Percentiles rank a stretch among this genome's conserved stretches.
phyloP scores from a whole-genome alignment of 2,797 vertebrate species.

The Propithecus deckenii region DNA sequence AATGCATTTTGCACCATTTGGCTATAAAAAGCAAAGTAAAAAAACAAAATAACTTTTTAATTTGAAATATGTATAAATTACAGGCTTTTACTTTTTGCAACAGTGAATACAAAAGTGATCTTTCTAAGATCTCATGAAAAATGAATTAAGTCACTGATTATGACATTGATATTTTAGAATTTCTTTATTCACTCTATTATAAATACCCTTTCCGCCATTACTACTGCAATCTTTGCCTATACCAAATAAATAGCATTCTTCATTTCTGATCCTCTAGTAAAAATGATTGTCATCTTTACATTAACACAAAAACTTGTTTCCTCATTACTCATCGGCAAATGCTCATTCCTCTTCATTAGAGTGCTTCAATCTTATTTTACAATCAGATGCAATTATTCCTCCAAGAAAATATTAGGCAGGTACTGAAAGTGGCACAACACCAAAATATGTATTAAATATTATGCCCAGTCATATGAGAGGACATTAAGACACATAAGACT shows the following conservation, averaged over 20 bases:
- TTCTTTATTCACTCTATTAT: not conserved
- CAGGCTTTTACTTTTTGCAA: not conserved
- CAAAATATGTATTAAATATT: not conserved
- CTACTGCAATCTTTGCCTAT: not conserved
- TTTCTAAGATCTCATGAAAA: not conserved
- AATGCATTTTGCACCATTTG: slow-evolving; percentile 91
- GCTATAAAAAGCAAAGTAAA: slow-evolving; percentile 83
- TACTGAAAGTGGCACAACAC: not conserved
- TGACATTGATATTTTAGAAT: not conserved
- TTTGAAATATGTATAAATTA: not conserved
- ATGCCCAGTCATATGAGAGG: not conserved
- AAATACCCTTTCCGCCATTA: not conserved
- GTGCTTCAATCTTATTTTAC: not conserved
- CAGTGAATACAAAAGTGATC: not conserved
- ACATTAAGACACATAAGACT: not conserved
- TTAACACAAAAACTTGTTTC: not conserved
- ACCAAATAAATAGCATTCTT: not conserved
- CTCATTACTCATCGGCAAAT: not conserved
- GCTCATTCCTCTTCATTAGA: not conserved
- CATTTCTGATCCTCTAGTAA: not conserved
- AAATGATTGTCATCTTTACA: not conserved
- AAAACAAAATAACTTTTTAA: not conserved
- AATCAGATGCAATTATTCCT: not conserved
- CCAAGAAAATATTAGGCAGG: not conserved
- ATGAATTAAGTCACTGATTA: not conserved